Conservation (phyloP, 2,113 vertebrate species). For the Haplochromis vanheusdeni region DNA sequence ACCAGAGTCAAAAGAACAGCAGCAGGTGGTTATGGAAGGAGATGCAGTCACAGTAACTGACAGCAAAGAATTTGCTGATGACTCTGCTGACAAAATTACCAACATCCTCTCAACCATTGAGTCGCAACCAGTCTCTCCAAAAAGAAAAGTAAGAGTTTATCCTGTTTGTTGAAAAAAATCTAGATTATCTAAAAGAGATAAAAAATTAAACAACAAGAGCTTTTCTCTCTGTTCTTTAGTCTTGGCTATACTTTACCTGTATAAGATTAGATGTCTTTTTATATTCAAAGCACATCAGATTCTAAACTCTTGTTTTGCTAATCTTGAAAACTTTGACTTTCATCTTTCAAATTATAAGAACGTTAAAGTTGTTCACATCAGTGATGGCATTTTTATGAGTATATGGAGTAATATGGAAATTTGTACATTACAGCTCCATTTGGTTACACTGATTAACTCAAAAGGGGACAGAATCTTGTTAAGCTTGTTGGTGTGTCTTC, state of each 20-base stretch:
- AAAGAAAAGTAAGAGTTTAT: slow-evolving; percentile 6
- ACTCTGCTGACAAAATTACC: not conserved
- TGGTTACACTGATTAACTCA: not conserved
- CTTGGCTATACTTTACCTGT: not conserved
- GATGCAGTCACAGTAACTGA: not conserved
- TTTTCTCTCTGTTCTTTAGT: not conserved
- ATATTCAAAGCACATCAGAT: not conserved
- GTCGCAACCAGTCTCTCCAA: not conserved
- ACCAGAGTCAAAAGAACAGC: slow-evolving; percentile 1
- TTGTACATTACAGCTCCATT: not conserved
- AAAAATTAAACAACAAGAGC: not conserved
- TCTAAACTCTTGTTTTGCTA: not conserved
- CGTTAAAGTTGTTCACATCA: not conserved
- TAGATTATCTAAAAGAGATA: not conserved
- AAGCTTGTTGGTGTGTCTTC: not conserved
- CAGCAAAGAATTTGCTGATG: slow-evolving; percentile 24
- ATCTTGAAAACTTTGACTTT: not conserved
- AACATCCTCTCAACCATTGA: slow-evolving; percentile 2
- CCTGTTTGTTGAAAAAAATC: not conserved
- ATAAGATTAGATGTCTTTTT: not conserved
- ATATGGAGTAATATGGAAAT: not conserved
- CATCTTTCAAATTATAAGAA: not conserved
- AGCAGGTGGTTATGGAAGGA: not conserved
- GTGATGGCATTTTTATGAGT: not conserved
- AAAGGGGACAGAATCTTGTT: not conserved